These are phyloP conservation scores for Eutolmus rufibarbis DNA, from an alignment of 2,888 invertebrate genomes.

Conservation along the genomic window DNA sequence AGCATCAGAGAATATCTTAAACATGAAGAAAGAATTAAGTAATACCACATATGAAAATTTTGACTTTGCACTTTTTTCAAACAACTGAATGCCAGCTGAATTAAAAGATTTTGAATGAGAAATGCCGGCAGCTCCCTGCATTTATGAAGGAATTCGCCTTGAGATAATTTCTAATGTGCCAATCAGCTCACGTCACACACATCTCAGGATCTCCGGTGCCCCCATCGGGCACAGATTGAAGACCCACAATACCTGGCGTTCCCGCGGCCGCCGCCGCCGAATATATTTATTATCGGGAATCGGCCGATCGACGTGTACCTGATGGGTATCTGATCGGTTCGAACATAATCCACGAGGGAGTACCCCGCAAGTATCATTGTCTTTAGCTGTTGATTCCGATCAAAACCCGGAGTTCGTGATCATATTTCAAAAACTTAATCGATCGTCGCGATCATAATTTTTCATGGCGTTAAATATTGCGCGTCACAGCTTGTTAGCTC, in stretches of 20 bases:
- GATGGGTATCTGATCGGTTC: constrained; percentile 10
- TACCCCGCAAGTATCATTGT: constrained; percentile 32
- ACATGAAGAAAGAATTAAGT: too few relatives aligned
- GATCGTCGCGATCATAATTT: constrained; percentile 57
- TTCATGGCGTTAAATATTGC: constrained; percentile 59
- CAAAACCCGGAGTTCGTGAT: constrained; percentile 50
- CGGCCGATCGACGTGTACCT: not conserved
- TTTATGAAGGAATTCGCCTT: not conserved
- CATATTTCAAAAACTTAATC: constrained; percentile 54
- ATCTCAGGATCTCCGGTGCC: not conserved
- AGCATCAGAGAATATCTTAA: too few relatives aligned
- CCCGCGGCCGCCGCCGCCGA: not conserved
- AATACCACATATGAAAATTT: not conserved
- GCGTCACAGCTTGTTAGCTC: constrained; percentile 55
- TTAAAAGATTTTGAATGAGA: not conserved
- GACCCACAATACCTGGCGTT: not conserved
- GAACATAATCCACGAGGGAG: not conserved
- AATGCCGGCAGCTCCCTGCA: not conserved
- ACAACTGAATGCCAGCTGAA: not conserved
- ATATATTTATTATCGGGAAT: not conserved
- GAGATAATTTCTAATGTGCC: not conserved
- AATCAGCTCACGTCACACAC: not conserved
- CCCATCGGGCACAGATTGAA: not conserved
- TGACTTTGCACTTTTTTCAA: not conserved
- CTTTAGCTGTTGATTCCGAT: constrained; percentile 42